These are phyloP conservation scores for Drosophila ohnishii DNA, from an alignment of 1,140 invertebrate genomes.

Conservation along the genomic window DNA sequence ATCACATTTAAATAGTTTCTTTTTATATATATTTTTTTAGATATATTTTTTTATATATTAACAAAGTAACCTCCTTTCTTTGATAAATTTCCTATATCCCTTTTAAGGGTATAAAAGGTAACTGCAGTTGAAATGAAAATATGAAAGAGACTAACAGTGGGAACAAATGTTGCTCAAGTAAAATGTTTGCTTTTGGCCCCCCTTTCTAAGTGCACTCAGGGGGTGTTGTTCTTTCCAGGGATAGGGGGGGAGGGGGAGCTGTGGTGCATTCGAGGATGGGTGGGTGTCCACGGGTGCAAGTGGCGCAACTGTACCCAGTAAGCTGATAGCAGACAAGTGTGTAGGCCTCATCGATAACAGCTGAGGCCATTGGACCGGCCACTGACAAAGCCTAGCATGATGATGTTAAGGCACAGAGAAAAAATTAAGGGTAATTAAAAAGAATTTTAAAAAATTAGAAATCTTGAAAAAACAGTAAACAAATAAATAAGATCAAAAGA, in stretches of 20 bases:
- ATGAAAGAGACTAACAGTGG: constrained; percentile 22
- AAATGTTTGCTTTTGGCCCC: constrained; percentile 72
- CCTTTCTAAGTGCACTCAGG: constrained; percentile 61
- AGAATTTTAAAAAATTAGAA: background rate
- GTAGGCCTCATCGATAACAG: constrained; percentile 73
- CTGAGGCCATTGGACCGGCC: constrained; percentile 63
- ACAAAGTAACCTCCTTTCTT: too few relatives aligned
- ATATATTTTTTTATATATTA: too few relatives aligned
- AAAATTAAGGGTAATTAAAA: background rate
- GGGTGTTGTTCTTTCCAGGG: background rate
- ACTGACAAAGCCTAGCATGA: constrained; percentile 25
- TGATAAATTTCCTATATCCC: background rate
- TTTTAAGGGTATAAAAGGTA: constrained; percentile 13
- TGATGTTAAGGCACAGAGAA: constrained; percentile 23
- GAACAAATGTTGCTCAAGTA: constrained; percentile 75
- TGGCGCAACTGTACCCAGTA: constrained; percentile 59
- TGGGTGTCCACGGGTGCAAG: constrained; percentile 6
- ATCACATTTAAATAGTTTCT: background rate
- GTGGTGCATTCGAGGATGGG: constrained; percentile 2
- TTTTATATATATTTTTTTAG: background rate
- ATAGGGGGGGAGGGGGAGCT: background rate
- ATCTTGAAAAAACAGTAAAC: background rate
- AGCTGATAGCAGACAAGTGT: constrained; percentile 41
- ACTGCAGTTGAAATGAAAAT: constrained; percentile 11
- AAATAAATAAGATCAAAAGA: background rate